Evolutionary conservation across 1,140 invertebrate species (phyloP), one percentile per base, ranked within the genome.

Genomic region (Muscidifurax raptorellus): DNA sequence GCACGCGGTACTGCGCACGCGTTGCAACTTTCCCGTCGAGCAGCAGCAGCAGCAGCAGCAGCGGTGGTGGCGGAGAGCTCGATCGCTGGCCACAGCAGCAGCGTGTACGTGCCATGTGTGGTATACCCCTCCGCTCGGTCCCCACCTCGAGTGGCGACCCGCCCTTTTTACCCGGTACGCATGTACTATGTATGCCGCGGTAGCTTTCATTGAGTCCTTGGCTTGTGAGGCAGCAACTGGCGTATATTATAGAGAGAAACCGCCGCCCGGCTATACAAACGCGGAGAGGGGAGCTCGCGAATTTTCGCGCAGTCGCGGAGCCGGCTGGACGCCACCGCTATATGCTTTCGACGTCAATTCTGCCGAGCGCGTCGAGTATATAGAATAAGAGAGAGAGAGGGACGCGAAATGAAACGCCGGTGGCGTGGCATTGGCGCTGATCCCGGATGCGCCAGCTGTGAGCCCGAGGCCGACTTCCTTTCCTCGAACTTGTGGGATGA

Each of bases 261-360:
- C 52, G 52, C 52, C 52, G 52, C 52, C 52, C 52, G 52, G 52
- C 47, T 52, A 13, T 2, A n/a, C n/a, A n/a, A n/a, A 18, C 52
- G 52, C 52, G 52, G 18, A n/a, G 52, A 6, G 52, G 52, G 52
- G 52, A 59, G 52, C 52, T n/a, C 52, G 52, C 52, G 52, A 59
- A 18, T 59, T 59, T 59, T 59, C 52, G 52, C 52, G 52, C 52
- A n/a, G 52, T 7, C 52, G 52, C 52, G 44, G 44, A 47, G 12
- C 36, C 36, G 59, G 59, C 59, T 64, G 18, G 59, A 59, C 59
- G 66, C 52, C 22, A 40, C 22, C 25, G 44, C 13, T 83, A 82
- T 83, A 80, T 78, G 80, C 79, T 69, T 77, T 82, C 81, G 76
- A 76, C 67, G 76, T 44, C 87, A 85, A 82, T 81, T 67, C 66